These are phyloP conservation scores for Hirtodrosophila confusa DNA, from an alignment of 2,888 invertebrate species.

Conservation along the genomic window DNA sequence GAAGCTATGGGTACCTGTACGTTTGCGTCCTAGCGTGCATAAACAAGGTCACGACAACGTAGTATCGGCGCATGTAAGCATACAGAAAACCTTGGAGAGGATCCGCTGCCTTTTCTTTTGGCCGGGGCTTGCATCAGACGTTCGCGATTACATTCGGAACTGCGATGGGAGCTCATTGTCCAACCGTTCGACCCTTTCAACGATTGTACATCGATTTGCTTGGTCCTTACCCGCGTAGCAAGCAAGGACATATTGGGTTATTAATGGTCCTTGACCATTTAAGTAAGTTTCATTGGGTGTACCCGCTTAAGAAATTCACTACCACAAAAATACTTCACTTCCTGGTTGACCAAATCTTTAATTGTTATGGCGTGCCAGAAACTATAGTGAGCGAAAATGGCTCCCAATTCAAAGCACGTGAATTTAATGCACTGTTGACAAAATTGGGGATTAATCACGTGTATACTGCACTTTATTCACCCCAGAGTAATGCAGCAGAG, in stretches of 20 bases:
- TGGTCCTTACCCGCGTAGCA: too few relatives aligned
- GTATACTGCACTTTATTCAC: background rate
- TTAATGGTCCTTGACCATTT: conserved; percentile 7
- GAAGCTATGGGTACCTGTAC: conserved; percentile 16
- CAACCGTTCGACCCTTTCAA: too few relatives aligned
- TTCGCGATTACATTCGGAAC: conserved; percentile 7
- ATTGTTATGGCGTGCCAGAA: conserved; percentile 9
- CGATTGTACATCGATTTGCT: too few relatives aligned
- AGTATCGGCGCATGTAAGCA: conserved; percentile 5
- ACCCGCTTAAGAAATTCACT: background rate
- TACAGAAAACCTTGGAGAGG: conserved; percentile 14
- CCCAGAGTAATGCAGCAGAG: conserved; percentile 6
- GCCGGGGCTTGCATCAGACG: conserved; percentile 13
- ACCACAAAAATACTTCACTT: background rate
- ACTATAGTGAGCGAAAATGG: conserved; percentile 6
- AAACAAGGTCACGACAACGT: conserved; percentile 8
- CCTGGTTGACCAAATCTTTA: background rate
- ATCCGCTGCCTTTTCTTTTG: conserved; percentile 16
- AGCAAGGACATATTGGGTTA: conserved; percentile 1
- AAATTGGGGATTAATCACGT: conserved; percentile 1
- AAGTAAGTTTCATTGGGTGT: conserved; percentile 9
- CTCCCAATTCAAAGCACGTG: background rate
- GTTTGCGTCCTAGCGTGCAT: background rate
- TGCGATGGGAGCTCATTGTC: conserved; percentile 8
- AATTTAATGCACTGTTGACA: conserved; percentile 2